These are phyloP conservation scores for Egretta garzetta DNA, from an alignment of 2,113 vertebrate genomes.

Conservation along the genomic window DNA sequence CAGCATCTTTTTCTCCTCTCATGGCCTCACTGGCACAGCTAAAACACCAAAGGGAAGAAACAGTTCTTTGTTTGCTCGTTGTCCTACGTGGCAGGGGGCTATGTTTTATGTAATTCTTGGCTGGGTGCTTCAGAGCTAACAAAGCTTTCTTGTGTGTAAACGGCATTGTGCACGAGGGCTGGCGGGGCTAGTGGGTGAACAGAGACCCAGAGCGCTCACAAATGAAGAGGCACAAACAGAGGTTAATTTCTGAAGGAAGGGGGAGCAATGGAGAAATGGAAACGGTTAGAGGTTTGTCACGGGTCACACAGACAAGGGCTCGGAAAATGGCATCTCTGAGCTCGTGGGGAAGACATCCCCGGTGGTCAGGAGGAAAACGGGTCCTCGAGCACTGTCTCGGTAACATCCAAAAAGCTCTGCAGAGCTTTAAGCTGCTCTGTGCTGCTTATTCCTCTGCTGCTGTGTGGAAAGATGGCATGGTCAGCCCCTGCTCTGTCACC, in stretches of 20 bases:
- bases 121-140: conserved; percentile 36
- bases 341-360: not conserved
- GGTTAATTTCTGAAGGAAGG: not conserved
- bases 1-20: conserved; percentile 13
- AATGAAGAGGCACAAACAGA: not conserved
- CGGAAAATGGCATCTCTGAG: not conserved
- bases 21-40: not conserved
- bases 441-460: not conserved
- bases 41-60: conserved; percentile 41
- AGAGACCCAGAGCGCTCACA: not conserved
- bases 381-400: not conserved
- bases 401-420: not conserved
- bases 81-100: conserved; percentile 32
- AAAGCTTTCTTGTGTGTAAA: conserved; percentile 58
- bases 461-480: not conserved
- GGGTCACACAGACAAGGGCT: not conserved
- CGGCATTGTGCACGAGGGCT: not conserved
- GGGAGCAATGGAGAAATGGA: not conserved
- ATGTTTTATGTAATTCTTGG: conserved; percentile 69
- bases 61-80: conserved; percentile 40
- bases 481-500: not conserved
- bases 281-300: not conserved
- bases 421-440: not conserved
- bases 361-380: not conserved
- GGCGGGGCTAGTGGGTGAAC: not conserved